Conservation (phyloP, 2,797 vertebrate genomes). For the Clarias fuscus region DNA sequence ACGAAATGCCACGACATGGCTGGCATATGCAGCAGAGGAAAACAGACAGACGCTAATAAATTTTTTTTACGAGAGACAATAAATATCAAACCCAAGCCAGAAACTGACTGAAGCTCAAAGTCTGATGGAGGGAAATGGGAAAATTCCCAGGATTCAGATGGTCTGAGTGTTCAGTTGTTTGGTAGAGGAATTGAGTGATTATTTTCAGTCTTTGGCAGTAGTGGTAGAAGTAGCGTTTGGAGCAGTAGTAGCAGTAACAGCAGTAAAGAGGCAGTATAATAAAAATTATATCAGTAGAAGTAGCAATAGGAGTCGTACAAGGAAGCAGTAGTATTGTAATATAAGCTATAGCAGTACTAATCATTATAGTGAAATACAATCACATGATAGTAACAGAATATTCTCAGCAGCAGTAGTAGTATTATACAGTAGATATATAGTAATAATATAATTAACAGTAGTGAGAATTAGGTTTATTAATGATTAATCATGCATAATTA, state of each 20-base stretch:
- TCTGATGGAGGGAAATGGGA: neutral
- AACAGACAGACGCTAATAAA: conserved; percentile 28
- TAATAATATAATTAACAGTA: no score
- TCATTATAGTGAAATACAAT: no score
- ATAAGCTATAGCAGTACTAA: no score
- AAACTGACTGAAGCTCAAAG: conserved; percentile 19
- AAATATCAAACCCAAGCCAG: conserved; percentile 14
- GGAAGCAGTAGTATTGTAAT: no score
- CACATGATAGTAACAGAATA: no score
- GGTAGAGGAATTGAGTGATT: neutral
- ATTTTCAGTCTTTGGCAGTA: neutral
- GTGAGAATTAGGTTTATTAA: no score
- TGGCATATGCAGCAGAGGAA: neutral
- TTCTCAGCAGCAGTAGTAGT: no score
- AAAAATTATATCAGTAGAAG: neutral
- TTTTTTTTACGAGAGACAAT: neutral
- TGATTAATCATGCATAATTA: no score
- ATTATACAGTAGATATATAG: no score
- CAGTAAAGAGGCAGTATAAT: neutral
- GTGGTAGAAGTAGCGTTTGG: neutral
- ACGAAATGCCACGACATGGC: neutral
- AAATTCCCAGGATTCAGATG: neutral
- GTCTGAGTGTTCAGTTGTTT: neutral
- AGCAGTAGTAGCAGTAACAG: neutral
- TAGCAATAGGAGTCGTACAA: neutral